Conservation (phyloP, 2,888 invertebrate genomes). For the Drosophila antonietae region DNA sequence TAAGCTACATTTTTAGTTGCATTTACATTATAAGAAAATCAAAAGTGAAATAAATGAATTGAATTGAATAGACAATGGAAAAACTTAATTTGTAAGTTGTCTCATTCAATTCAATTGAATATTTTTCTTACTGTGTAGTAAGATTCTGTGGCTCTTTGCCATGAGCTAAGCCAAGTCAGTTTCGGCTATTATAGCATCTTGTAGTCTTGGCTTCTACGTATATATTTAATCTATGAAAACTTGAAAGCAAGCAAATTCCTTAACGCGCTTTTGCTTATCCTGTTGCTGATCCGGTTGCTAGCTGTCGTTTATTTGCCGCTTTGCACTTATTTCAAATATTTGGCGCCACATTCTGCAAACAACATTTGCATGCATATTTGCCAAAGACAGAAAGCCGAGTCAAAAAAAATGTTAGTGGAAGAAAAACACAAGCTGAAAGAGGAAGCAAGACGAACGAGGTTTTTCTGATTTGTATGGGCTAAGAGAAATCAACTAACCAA, state of each 20-base stretch:
- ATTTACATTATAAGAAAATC: no score
- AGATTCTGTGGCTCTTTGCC: neutral
- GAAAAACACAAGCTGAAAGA: conserved; percentile 27
- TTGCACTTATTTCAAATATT: conserved; percentile 76
- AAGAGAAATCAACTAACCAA: conserved; percentile 59
- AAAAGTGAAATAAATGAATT: neutral
- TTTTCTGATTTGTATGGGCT: conserved; percentile 61
- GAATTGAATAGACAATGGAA: neutral
- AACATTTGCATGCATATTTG: conserved; percentile 64
- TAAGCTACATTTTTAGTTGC: no score
- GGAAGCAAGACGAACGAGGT: conserved; percentile 33
- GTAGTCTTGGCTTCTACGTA: neutral
- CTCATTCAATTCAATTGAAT: neutral
- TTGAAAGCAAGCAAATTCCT: conserved; percentile 39
- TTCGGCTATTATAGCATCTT: conserved; percentile 3
- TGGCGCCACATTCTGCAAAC: conserved; percentile 69
- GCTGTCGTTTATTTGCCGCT: conserved; percentile 66
- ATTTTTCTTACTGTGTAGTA: neutral
- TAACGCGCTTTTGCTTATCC: conserved; percentile 56
- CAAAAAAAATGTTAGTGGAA: conserved; percentile 7
- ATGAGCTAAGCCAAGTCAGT: neutral
- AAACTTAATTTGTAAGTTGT: neutral
- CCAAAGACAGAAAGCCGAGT: conserved; percentile 35
- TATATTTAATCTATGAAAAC: conserved; percentile 25
- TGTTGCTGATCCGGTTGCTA: conserved; percentile 47